Percentiles rank a stretch among this genome's conserved stretches.
These are phyloP conservation scores for Polypedilum vanderplanki DNA, from an alignment of 1,140 invertebrate genomes.

Conservation along the genomic window DNA sequence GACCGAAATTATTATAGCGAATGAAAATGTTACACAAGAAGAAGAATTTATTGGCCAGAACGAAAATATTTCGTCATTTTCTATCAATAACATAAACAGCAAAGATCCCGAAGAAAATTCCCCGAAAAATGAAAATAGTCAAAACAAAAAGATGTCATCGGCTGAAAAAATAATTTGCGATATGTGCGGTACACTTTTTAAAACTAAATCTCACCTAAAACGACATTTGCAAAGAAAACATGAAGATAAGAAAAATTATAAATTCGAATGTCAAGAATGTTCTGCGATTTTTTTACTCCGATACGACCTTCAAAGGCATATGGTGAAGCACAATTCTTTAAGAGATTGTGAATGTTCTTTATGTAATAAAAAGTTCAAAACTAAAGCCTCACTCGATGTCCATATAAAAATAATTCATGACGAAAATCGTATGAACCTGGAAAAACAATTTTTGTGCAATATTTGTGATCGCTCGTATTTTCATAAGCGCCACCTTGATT, in stretches of 20 bases:
- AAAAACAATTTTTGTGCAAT: not conserved
- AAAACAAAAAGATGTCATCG: no score
- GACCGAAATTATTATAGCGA: not conserved
- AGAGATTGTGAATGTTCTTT: not conserved
- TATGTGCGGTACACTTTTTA: not conserved
- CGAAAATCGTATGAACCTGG: not conserved
- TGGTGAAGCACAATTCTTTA: not conserved
- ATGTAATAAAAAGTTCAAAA: not conserved
- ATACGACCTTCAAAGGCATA: not conserved
- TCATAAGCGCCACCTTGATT: constrained; percentile 3
- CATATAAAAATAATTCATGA: not conserved
- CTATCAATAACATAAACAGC: no score
- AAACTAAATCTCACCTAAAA: not conserved
- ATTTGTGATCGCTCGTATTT: not conserved
- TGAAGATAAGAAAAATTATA: not conserved
- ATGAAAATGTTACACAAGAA: no score
- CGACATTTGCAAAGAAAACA: not conserved
- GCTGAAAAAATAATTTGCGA: not conserved
- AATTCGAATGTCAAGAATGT: not conserved
- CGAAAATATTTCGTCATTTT: no score
- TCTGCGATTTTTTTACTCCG: not conserved
- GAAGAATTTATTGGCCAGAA: no score
- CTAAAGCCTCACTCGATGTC: not conserved
- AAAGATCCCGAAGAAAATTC: not conserved
- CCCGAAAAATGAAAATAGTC: no score